Conservation (phyloP, 2,113 vertebrate genomes). For the Delphinus delphis region DNA sequence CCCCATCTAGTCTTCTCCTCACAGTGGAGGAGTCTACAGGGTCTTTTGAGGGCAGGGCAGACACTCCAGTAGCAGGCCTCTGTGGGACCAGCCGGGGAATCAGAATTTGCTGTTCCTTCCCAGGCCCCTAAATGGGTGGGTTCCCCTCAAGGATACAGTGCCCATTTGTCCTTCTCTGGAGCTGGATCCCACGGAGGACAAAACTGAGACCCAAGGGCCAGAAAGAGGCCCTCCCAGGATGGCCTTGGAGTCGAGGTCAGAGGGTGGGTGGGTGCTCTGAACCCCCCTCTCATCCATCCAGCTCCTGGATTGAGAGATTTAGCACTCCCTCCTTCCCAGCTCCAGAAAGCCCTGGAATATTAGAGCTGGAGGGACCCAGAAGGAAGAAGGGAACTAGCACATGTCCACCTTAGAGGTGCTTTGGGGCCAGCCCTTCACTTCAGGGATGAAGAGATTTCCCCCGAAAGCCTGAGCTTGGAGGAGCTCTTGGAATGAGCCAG, state of each 20-base stretch:
- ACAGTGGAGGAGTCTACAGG: not conserved
- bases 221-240: not conserved
- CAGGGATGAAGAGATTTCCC: not conserved
- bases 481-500: not conserved
- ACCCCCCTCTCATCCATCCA: not conserved
- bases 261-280: not conserved
- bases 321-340: not conserved
- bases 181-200: not conserved
- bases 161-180: not conserved
- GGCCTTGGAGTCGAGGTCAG: not conserved
- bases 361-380: not conserved
- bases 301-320: not conserved
- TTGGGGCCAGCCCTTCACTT: not conserved
- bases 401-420: not conserved
- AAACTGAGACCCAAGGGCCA: not conserved
- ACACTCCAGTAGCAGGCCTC: not conserved
- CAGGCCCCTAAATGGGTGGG: not conserved
- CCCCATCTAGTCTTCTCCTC: not conserved
- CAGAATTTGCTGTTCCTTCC: not conserved
- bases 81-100: not conserved
- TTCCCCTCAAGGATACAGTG: not conserved
- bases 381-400: not conserved
- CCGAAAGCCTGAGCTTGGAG: not conserved
- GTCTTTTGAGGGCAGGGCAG: not conserved
- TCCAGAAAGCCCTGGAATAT: not conserved